Conservation (phyloP, 2,113 vertebrate species). For the Carlito syrichta region DNA sequence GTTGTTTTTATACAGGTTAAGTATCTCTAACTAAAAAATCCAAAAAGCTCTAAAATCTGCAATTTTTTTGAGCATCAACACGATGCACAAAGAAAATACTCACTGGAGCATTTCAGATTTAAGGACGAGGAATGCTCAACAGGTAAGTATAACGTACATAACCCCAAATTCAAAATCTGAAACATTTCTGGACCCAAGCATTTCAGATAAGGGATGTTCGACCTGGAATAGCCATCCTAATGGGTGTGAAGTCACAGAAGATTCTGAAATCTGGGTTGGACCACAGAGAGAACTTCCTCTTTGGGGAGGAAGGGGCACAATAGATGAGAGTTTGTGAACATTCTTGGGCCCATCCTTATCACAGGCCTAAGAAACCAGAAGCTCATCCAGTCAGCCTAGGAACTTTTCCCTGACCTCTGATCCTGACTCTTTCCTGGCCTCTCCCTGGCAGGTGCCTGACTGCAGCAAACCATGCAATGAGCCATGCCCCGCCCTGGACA, state of each 20-base stretch:
- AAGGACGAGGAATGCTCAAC: neutral
- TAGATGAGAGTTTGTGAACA: neutral
- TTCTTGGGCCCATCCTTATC: neutral
- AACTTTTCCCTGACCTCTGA: neutral
- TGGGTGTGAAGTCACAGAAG: neutral
- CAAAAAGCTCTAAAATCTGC: neutral
- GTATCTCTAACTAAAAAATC: neutral
- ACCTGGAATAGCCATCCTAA: neutral
- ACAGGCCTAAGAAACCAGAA: neutral
- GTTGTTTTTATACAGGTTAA: neutral
- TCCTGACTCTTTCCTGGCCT: conserved; percentile 31
- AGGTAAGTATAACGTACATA: neutral
- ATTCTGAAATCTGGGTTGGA: conserved; percentile 18
- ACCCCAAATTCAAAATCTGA: neutral
- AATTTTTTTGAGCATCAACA: neutral
- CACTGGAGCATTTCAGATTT: neutral
- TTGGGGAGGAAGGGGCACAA: neutral
- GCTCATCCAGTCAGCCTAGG: neutral
- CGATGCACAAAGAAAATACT: neutral
- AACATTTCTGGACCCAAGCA: neutral
- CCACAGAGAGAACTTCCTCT: conserved; percentile 22
- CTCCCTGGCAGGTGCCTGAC: conserved; percentile 67
- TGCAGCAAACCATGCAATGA: conserved; percentile 72
- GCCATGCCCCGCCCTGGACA: conserved; percentile 86
- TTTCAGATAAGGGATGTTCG: neutral